Percentiles rank a stretch among this genome's conserved stretches.
Conservation (phyloP, 2,888 invertebrate genomes). For the Toxonevra muliebris region DNA sequence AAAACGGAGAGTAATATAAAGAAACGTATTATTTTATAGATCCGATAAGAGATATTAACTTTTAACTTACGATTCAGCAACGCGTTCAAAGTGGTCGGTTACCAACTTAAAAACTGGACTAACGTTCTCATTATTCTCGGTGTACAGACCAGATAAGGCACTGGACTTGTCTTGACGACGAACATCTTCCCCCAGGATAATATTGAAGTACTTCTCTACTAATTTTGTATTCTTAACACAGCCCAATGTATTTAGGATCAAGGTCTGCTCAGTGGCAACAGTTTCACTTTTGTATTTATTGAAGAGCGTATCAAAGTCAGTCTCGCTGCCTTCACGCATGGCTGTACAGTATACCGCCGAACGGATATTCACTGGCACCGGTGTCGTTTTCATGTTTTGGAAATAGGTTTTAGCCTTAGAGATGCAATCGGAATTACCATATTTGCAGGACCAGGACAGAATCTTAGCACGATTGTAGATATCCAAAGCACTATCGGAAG, state of each 20-base stretch:
- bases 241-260: slow-evolving; percentile 73
- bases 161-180: slow-evolving; percentile 60
- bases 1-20: slow-evolving; percentile 16
- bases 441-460: slow-evolving; percentile 73
- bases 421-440: slow-evolving; percentile 70
- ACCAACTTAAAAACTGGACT: slow-evolving; percentile 68
- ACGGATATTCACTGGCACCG: slow-evolving; percentile 72
- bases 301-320: slow-evolving; percentile 75
- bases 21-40: slow-evolving; percentile 5
- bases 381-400: slow-evolving; percentile 47
- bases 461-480: slow-evolving; percentile 71
- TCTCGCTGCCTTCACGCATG: slow-evolving; percentile 71
- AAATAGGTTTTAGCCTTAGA: slow-evolving; percentile 65
- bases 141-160: slow-evolving; percentile 66
- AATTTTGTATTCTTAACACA: slow-evolving; percentile 71
- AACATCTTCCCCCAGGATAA: slow-evolving; percentile 63
- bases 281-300: slow-evolving; percentile 69
- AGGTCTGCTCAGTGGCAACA: slow-evolving; percentile 75
- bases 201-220: slow-evolving; percentile 67
- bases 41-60: not conserved
- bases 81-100: slow-evolving; percentile 42
- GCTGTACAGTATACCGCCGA: slow-evolving; percentile 79
- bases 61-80: slow-evolving; percentile 56
- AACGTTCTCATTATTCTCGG: slow-evolving; percentile 68
- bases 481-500: slow-evolving; percentile 67